Percentiles rank a stretch among this genome's conserved stretches.
phyloP scores from a whole-genome alignment of 2,797 vertebrate species.

The Cetoscarus ocellatus region DNA sequence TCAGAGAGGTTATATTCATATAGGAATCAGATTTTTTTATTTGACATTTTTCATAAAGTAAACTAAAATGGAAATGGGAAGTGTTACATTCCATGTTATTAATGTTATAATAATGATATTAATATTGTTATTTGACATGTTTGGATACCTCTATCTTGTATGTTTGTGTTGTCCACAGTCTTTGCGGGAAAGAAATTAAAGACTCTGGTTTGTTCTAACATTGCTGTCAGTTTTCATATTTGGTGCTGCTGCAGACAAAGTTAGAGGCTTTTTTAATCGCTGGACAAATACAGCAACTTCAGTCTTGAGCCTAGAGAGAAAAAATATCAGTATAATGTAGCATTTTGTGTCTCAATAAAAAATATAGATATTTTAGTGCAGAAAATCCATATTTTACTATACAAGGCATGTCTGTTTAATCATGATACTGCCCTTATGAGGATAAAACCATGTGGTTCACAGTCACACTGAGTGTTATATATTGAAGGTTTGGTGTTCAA shows the following conservation, averaged over 20 bases:
- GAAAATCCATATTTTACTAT: too few species aligned
- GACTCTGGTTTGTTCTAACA: conserved; percentile 74
- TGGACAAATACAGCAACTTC: neutral
- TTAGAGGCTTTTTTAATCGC: neutral
- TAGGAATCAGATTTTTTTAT: conserved; percentile 82
- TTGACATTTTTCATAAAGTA: conserved; percentile 83
- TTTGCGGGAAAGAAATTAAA: conserved; percentile 82
- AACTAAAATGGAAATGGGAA: conserved; percentile 71
- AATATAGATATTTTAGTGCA: too few species aligned
- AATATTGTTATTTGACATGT: conserved; percentile 85
- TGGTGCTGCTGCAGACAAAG: neutral
- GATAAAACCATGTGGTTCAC: too few species aligned
- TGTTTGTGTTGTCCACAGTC: conserved; percentile 78
- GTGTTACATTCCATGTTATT: conserved; percentile 85
- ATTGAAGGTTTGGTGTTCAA: too few species aligned
- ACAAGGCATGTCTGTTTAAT: too few species aligned
- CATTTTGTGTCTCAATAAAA: too few species aligned
- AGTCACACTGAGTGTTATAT: too few species aligned
- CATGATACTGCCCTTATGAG: too few species aligned
- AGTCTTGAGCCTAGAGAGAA: neutral
- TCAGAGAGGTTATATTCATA: conserved; percentile 71
- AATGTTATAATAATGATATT: conserved; percentile 83
- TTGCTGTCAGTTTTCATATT: conserved; percentile 19
- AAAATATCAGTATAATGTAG: too few species aligned
- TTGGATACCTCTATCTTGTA: conserved; percentile 80